phyloP scores from a whole-genome alignment of 1,140 invertebrate genomes.

The Drosophila asahinai region DNA sequence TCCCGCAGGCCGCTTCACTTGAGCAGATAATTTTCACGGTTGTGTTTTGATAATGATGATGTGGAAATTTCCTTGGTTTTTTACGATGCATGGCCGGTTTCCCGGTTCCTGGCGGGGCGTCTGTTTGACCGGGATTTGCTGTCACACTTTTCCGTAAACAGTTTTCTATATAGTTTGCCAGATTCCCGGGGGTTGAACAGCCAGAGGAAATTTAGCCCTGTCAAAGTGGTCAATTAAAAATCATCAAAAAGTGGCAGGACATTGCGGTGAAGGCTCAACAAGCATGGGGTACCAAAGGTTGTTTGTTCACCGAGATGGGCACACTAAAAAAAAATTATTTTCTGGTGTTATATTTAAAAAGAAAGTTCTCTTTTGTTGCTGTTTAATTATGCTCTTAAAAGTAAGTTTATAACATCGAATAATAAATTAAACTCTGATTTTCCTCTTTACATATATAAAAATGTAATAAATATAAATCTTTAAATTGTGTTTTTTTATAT shows the following conservation, averaged over 20 bases:
- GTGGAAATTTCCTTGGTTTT: constrained; percentile 70
- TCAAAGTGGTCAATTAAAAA: constrained; percentile 71
- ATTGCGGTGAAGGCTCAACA: background rate
- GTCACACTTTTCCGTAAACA: constrained; percentile 43
- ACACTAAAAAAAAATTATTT: background rate
- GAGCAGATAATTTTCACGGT: constrained; percentile 80
- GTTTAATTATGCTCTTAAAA: background rate
- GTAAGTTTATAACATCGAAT: too few relatives aligned
- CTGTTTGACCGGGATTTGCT: constrained; percentile 33
- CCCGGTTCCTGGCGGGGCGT: background rate
- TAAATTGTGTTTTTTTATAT: background rate
- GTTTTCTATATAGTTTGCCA: constrained; percentile 52
- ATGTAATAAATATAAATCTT: background rate
- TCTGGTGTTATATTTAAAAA: background rate
- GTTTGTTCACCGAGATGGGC: background rate
- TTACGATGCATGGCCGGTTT: constrained; percentile 16
- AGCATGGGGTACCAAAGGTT: background rate
- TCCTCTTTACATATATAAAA: too few relatives aligned
- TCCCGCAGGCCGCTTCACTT: constrained; percentile 51
- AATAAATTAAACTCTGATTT: background rate
- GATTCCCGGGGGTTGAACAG: background rate
- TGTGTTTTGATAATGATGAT: constrained; percentile 78
- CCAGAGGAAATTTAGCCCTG: background rate
- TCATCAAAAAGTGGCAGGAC: constrained; percentile 43
- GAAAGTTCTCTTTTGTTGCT: too few relatives aligned